phyloP scores from a whole-genome alignment of 2,113 vertebrate genomes.

The Ailurus styani region DNA sequence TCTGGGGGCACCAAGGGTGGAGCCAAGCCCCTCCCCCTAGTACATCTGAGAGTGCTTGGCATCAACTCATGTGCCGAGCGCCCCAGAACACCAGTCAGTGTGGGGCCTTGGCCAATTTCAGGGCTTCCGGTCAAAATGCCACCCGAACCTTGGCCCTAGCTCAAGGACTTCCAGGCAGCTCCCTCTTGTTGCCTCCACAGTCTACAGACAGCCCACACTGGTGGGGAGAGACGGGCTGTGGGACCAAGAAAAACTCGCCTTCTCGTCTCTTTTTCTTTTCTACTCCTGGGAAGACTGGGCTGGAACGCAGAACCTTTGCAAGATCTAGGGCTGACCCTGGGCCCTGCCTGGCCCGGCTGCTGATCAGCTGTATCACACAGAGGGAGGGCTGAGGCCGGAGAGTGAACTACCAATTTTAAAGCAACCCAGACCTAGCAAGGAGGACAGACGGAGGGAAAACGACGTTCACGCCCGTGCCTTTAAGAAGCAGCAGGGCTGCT shows the following conservation, averaged over 20 bases:
- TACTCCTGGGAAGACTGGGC: neutral
- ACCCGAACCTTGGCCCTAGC: neutral
- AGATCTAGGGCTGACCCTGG: neutral
- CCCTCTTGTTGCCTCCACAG: neutral
- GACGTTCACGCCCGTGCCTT: neutral
- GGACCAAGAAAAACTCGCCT: neutral
- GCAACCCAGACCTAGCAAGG: neutral
- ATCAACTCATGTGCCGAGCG: neutral
- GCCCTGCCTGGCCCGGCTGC: neutral
- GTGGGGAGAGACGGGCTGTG: neutral
- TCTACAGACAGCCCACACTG: neutral
- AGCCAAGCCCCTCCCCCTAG: neutral
- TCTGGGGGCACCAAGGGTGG: neutral
- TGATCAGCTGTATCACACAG: neutral
- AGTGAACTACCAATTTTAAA: conserved; percentile 32
- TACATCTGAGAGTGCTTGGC: neutral
- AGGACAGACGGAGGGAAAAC: neutral
- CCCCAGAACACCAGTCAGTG: neutral
- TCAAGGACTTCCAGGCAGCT: conserved; percentile 43
- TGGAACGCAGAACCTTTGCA: neutral
- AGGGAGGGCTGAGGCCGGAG: neutral
- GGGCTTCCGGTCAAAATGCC: conserved; percentile 48
- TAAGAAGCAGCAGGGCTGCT: conserved; percentile 41
- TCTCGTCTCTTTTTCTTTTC: neutral
- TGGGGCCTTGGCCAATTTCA: conserved; percentile 17